Conservation (phyloP, 2,113 vertebrate genomes). For the Myrmecobius fasciatus region DNA sequence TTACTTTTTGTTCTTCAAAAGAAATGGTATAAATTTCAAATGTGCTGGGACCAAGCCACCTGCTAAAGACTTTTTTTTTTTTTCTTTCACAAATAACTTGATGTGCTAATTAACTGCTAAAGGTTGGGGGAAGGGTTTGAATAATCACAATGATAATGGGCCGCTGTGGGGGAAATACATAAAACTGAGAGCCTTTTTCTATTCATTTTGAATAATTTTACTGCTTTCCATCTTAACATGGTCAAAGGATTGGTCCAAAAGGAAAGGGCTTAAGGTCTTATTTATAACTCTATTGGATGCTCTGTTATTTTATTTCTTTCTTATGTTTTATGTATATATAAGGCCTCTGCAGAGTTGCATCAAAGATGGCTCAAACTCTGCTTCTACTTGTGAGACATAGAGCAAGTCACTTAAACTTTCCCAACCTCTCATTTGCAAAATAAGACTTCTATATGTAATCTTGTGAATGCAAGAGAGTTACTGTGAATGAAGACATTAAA, state of each 20-base stretch:
- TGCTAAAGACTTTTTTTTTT: constrained; percentile 58
- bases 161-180: not conserved
- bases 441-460: not conserved
- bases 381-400: not conserved
- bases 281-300: not conserved
- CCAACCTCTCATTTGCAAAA: not conserved
- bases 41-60: constrained; percentile 31
- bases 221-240: constrained; percentile 16
- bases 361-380: not conserved
- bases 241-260: constrained; percentile 29
- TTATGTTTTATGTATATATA: not conserved
- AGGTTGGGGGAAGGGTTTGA: constrained; percentile 12
- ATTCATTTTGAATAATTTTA: constrained; percentile 52
- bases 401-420: not conserved
- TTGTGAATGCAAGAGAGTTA: not conserved
- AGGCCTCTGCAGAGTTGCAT: not conserved
- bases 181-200: not conserved
- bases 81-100: constrained; percentile 57
- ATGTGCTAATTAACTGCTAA: constrained; percentile 68
- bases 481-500: not conserved
- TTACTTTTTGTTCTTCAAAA: constrained; percentile 61
- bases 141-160: constrained; percentile 58
- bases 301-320: not conserved
- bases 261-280: constrained; percentile 20
- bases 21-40: constrained; percentile 56